phyloP scores from a whole-genome alignment of 1,140 invertebrate genomes.

The Pantala flavescens region DNA sequence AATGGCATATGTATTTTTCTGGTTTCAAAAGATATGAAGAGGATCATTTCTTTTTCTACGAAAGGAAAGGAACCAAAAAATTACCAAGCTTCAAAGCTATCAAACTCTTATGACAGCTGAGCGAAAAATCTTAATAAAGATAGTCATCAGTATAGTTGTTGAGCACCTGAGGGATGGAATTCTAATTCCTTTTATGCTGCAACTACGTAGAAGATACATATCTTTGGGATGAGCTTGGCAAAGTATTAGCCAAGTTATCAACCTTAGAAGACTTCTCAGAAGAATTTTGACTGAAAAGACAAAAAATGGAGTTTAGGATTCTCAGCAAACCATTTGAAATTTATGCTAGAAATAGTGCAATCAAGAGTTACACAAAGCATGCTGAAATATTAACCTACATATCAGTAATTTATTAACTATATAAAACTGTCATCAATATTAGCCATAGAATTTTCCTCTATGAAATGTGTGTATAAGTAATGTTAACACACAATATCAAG shows the following conservation, averaged over 20 bases:
- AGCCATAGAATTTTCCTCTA: background rate
- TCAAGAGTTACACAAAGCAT: background rate
- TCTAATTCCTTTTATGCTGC: background rate
- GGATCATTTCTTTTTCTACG: too few species aligned
- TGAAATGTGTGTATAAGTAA: background rate
- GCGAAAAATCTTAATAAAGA: background rate
- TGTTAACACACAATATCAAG: too few species aligned
- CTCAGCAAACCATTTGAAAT: background rate
- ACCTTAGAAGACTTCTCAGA: background rate
- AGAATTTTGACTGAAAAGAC: background rate
- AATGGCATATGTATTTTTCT: too few species aligned
- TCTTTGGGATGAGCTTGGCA: background rate
- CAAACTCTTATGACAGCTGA: too few species aligned
- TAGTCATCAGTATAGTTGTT: background rate
- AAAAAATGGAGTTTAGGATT: background rate
- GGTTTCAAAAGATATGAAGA: too few species aligned
- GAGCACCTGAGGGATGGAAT: background rate
- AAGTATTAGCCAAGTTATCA: background rate
- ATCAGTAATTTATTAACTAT: background rate
- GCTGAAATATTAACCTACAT: background rate
- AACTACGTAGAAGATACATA: background rate
- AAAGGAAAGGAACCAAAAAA: too few species aligned
- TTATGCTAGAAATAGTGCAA: background rate
- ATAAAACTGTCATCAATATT: background rate
- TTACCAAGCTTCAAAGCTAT: too few species aligned